These are phyloP conservation scores for Pocillopora grandis DNA, from an alignment of 92 coral and sea anemone species.

Conservation along the genomic window DNA sequence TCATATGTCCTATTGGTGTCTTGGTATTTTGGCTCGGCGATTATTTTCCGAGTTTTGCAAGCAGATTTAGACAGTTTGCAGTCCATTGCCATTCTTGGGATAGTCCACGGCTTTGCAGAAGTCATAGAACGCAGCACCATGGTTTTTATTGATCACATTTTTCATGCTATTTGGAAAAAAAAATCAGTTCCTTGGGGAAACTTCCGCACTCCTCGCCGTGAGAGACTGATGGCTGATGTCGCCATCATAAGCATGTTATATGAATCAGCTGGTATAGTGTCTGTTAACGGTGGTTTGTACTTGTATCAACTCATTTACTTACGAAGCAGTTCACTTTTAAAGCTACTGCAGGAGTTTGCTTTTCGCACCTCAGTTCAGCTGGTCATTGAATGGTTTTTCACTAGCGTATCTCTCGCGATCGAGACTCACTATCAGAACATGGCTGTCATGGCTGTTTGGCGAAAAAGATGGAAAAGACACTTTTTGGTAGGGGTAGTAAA, in stretches of 20 bases:
- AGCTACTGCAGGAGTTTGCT: no score
- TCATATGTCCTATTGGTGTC: slow-evolving; percentile 4
- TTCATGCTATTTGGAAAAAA: slow-evolving; percentile 4
- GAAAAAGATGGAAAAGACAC: background rate
- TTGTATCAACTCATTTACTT: no score
- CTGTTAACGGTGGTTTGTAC: no score
- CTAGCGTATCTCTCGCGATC: no score
- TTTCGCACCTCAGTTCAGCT: no score
- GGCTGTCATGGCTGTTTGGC: no score
- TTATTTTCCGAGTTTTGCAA: no score
- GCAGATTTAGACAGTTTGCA: background rate
- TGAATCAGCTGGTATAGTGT: background rate
- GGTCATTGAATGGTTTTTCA: no score
- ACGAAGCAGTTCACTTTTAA: no score
- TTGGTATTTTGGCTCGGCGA: no score
- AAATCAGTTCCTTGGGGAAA: slow-evolving; percentile 36
- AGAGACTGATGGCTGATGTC: slow-evolving; percentile 44
- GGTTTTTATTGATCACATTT: slow-evolving; percentile 33
- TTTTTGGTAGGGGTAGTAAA: background rate
- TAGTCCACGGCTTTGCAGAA: slow-evolving; percentile 32
- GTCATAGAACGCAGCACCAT: slow-evolving; percentile 32
- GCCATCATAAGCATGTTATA: slow-evolving; percentile 37
- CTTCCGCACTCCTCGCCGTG: slow-evolving; percentile 45
- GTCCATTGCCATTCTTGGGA: slow-evolving; percentile 26
- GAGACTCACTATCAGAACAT: no score